These are phyloP conservation scores for Pipra filicauda DNA, from an alignment of 2,113 vertebrate genomes.

Conservation along the genomic window DNA sequence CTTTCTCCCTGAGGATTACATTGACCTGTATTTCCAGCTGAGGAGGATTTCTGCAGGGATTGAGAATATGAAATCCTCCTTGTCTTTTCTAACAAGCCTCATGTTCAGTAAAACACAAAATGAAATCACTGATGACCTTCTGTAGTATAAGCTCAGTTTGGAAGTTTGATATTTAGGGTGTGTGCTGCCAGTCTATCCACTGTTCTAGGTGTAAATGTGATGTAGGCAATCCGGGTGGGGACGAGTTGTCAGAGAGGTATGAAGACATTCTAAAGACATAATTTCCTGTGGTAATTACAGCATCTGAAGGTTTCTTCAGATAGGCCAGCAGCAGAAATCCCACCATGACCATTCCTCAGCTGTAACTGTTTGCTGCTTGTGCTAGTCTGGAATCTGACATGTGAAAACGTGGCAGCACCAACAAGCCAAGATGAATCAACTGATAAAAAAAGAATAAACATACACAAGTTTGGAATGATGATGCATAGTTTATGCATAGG, in stretches of 20 bases:
- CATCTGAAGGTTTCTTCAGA: background rate
- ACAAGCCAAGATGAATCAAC: background rate
- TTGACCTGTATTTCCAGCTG: background rate
- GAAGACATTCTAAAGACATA: background rate
- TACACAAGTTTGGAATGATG: background rate
- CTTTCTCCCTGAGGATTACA: background rate
- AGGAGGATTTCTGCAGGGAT: background rate
- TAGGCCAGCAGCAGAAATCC: background rate
- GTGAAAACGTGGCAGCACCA: background rate
- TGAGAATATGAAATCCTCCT: background rate
- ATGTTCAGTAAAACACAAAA: background rate
- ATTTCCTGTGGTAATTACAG: background rate
- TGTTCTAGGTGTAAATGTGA: background rate
- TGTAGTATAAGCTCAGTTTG: background rate
- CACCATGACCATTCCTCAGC: background rate
- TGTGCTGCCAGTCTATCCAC: background rate
- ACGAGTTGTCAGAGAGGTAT: background rate
- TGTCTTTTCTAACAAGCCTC: background rate
- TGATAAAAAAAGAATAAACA: background rate
- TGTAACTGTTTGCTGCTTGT: background rate
- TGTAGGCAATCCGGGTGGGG: background rate
- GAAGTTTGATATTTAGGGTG: background rate
- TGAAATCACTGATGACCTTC: background rate
- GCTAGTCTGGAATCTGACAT: background rate
- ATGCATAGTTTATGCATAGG: background rate